These are phyloP conservation scores for Botia almorhae DNA, from an alignment of 2,797 vertebrate species.

Conservation along the genomic window DNA sequence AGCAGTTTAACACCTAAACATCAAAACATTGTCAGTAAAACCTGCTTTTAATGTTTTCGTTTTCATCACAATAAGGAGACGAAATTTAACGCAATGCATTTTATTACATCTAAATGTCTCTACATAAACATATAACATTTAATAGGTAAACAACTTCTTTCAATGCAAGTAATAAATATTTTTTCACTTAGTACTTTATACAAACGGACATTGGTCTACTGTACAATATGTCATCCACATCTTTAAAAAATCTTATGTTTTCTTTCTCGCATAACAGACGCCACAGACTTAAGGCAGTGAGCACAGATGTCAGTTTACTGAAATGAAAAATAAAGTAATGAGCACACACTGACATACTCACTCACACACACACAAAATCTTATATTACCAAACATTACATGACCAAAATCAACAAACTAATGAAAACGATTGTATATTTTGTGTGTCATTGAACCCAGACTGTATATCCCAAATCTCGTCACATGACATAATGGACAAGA, in stretches of 20 bases:
- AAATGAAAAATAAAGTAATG: slow-evolving; percentile 67
- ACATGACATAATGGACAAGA: background rate
- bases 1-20: too few species aligned
- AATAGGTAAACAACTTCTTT: slow-evolving; percentile 96
- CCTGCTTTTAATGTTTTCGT: too few species aligned
- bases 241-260: slow-evolving; percentile 83
- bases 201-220: slow-evolving; percentile 95
- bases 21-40: too few species aligned
- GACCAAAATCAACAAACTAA: slow-evolving; percentile 56
- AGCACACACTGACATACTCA: slow-evolving; percentile 18
- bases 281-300: slow-evolving; percentile 98
- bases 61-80: slow-evolving; percentile 9
- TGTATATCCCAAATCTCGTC: slow-evolving; percentile 18
- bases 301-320: slow-evolving; percentile 84
- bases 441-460: background rate
- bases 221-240: slow-evolving; percentile 83
- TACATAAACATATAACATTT: slow-evolving; percentile 99
- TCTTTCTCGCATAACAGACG: slow-evolving; percentile 86
- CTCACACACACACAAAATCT: too few species aligned
- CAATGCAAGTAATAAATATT: slow-evolving; percentile 99
- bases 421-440: background rate
- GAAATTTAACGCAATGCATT: slow-evolving; percentile 87
- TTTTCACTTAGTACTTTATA: slow-evolving; percentile 95
- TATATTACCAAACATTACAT: slow-evolving; percentile 52
- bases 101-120: slow-evolving; percentile 99